Conservation (phyloP, 1,140 invertebrate species). For the Zaprionus inermis region DNA sequence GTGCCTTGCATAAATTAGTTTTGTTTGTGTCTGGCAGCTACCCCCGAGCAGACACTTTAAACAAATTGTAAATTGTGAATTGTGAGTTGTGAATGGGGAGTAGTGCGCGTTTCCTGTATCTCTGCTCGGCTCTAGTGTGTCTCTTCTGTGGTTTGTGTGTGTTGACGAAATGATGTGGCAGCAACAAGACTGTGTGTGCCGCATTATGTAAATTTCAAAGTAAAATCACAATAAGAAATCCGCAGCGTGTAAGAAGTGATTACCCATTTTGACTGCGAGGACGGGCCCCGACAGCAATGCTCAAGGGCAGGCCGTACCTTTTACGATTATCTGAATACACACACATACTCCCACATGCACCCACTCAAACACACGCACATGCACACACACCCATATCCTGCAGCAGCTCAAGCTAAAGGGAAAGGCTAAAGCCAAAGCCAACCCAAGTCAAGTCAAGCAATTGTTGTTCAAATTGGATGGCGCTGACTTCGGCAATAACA, state of each 20-base stretch:
- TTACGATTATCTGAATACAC: slow-evolving; percentile 37
- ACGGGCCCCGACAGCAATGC: slow-evolving; percentile 32
- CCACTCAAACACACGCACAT: slow-evolving; percentile 3
- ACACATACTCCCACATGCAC: slow-evolving; percentile 6
- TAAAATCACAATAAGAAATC: slow-evolving; percentile 69
- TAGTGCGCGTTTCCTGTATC: slow-evolving; percentile 70
- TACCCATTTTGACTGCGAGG: slow-evolving; percentile 43
- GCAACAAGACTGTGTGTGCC: slow-evolving; percentile 36
- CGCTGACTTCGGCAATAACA: slow-evolving; percentile 40
- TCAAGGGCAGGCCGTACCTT: slow-evolving; percentile 43
- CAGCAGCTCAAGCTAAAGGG: slow-evolving; percentile 26
- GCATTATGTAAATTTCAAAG: slow-evolving; percentile 73
- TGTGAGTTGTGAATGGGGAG: slow-evolving; percentile 28
- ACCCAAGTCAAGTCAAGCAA: slow-evolving; percentile 42
- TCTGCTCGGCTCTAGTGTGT: neutral
- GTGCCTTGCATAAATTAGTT: slow-evolving; percentile 13
- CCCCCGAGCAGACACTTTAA: slow-evolving; percentile 56
- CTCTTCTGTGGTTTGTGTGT: slow-evolving; percentile 3
- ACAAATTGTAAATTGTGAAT: slow-evolving; percentile 62
- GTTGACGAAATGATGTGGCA: slow-evolving; percentile 60
- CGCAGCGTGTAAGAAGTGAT: slow-evolving; percentile 47
- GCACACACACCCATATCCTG: neutral
- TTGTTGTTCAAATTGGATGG: slow-evolving; percentile 50
- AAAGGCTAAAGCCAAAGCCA: slow-evolving; percentile 26
- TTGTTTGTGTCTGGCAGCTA: slow-evolving; percentile 49